Conservation (phyloP, 2,888 invertebrate species). For the Allacma fusca region DNA sequence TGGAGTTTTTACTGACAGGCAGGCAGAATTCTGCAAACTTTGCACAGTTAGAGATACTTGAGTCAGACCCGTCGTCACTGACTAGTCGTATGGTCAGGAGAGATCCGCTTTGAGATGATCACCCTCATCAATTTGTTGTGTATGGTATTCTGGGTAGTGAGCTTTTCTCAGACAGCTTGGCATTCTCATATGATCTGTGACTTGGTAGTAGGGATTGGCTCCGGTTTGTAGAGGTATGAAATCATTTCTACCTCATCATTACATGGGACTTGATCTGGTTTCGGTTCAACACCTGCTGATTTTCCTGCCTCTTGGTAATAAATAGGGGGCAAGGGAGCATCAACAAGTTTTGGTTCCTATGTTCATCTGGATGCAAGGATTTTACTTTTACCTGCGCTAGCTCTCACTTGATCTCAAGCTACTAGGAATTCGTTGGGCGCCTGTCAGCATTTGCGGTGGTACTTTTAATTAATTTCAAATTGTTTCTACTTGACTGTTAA, state of each 20-base stretch:
- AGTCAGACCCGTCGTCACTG: not conserved
- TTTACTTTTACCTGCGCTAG: too few species aligned
- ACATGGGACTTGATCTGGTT: not conserved
- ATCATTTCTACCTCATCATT: too few species aligned
- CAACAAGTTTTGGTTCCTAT: too few species aligned
- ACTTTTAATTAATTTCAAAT: constrained; percentile 5
- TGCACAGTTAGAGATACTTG: not conserved
- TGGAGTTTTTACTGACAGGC: not conserved
- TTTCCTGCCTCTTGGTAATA: not conserved
- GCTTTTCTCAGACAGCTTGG: not conserved
- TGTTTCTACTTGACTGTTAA: not conserved
- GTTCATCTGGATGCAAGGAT: not conserved
- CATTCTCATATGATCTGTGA: not conserved
- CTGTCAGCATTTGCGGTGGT: not conserved
- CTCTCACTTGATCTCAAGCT: too few species aligned
- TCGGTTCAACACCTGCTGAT: not conserved
- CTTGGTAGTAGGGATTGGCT: not conserved
- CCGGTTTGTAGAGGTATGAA: not conserved
- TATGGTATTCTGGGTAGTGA: not conserved
- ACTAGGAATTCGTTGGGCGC: too few species aligned
- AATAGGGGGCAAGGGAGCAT: not conserved
- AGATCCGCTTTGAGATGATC: not conserved
- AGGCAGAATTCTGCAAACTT: not conserved
- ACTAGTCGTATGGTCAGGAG: too few species aligned
- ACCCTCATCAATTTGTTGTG: not conserved